Base-by-base conservation (phyloP, 2,888 invertebrate genomes). In the Fissipunctia ypsillon region DNA sequence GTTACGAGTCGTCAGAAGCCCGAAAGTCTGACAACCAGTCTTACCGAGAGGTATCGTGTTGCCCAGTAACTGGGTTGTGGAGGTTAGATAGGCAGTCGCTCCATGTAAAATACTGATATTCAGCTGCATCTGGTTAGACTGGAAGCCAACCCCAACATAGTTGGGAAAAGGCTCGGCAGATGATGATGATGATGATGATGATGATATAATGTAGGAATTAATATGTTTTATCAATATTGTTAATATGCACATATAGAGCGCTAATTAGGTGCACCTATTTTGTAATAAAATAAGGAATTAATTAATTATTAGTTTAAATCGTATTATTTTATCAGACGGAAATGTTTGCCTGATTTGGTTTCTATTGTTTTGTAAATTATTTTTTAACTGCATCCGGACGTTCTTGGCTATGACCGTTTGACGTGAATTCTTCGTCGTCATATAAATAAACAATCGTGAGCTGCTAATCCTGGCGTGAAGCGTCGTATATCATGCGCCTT, bases 381-480 rank as follows among this genome's bases (percentile, higher is more conserved):
- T 63, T 3, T 14, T 64, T 28, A 19, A 4, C 38, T 38, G 28
- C 0, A 54, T 38, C 35, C 19, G 48, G 16, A 48, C 70, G 3
- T 35, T 48, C 9, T 31, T 28, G 45, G 22, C 25, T 67, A 7
- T 43, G 3, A 31, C 56, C 5, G 19, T 65, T 56, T 54, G 12
- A n/a, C 45, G 54, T 28, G 12, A 61, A 73, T 59, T 61, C 14
- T 48, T 52, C 0, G 22, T 4, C 22, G 12, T 70, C 43, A 57
- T 67, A 50, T 61, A 56, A 63, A 69, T 56, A 66, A 66, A 66
- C 22, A 68, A 25, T 76, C 82, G 73, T 83, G 83, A 80, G 63
- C 2, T 25, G 5, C 28, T 69, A 73, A 83, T 69, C 16, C 22
- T 14, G 22, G 54, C 76, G 52, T 79, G 83, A 82, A 73, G 75